Conservation (phyloP, 2,113 vertebrate genomes). For the Dolichotis patagonum region DNA sequence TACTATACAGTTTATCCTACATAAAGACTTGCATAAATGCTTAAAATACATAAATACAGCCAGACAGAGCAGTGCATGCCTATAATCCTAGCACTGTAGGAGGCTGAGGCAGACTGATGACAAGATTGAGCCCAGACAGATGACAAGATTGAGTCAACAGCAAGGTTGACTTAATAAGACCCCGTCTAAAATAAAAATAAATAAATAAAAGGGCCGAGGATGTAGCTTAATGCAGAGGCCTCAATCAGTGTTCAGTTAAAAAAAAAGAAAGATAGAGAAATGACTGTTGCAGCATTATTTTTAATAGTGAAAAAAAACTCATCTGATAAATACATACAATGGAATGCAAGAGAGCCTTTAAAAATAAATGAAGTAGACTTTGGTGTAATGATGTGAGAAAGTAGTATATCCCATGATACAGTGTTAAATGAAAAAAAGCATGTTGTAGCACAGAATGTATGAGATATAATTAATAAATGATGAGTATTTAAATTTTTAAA, state of each 20-base stretch:
- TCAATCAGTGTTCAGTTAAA: not conserved
- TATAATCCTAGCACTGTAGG: not conserved
- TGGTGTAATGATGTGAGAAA: not conserved
- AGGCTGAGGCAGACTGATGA: not conserved
- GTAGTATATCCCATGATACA: not conserved
- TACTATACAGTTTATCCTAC: not conserved
- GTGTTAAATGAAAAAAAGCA: not conserved
- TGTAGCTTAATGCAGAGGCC: not conserved
- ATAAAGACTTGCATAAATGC: not conserved
- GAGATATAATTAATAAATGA: not conserved
- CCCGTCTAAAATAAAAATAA: not conserved
- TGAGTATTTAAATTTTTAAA: too few species aligned
- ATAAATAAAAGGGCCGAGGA: not conserved
- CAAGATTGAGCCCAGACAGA: not conserved
- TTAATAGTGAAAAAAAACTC: slow-evolving; percentile 15
- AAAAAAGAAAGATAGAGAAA: not conserved
- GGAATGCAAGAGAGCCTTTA: not conserved
- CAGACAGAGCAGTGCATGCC: not conserved
- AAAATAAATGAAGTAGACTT: slow-evolving; percentile 29
- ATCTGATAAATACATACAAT: not conserved
- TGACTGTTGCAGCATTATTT: not conserved
- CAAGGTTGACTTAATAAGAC: not conserved
- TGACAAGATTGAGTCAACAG: not conserved
- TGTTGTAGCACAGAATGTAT: not conserved
- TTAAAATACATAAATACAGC: not conserved